Conservation (phyloP, 2,888 invertebrate genomes). For the Drosophila anomalipes region DNA sequence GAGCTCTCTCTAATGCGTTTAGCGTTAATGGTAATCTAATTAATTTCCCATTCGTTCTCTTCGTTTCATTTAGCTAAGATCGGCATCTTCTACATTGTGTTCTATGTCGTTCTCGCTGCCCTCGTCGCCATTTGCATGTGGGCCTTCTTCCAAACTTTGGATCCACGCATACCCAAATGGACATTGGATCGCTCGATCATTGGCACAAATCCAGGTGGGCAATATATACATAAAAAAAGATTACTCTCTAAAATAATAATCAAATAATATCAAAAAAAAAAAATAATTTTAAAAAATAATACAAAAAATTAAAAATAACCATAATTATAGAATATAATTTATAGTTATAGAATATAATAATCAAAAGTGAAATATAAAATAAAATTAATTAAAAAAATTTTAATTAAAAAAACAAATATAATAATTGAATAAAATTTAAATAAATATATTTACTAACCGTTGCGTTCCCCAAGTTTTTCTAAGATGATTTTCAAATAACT, state of each 20-base stretch:
- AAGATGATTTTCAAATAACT: background rate
- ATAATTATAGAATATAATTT: no score
- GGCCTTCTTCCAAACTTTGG: conserved; percentile 96
- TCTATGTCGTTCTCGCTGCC: conserved; percentile 96
- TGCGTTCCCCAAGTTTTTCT: background rate
- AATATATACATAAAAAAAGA: background rate
- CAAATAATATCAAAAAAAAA: background rate
- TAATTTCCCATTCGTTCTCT: background rate
- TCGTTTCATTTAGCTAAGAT: conserved; percentile 90
- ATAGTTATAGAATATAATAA: background rate
- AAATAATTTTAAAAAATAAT: no score
- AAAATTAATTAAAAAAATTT: background rate
- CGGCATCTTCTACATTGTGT: conserved; percentile 96
- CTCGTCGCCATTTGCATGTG: conserved; percentile 97
- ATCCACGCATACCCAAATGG: conserved; percentile 96
- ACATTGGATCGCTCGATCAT: conserved; percentile 94
- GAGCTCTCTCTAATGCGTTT: conserved; percentile 24
- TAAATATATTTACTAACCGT: background rate
- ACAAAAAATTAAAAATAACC: no score
- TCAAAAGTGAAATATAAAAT: background rate
- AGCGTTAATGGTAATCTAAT: conserved; percentile 40
- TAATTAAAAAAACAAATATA: background rate
- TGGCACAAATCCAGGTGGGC: conserved; percentile 94
- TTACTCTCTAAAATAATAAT: background rate
- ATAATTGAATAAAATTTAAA: background rate